A percentile compares a stretch with the other conserved stretches of the same genome.
These are phyloP conservation scores for Porites lobata DNA, from an alignment of 92 coral and sea anemone species.

Conservation along the genomic window DNA sequence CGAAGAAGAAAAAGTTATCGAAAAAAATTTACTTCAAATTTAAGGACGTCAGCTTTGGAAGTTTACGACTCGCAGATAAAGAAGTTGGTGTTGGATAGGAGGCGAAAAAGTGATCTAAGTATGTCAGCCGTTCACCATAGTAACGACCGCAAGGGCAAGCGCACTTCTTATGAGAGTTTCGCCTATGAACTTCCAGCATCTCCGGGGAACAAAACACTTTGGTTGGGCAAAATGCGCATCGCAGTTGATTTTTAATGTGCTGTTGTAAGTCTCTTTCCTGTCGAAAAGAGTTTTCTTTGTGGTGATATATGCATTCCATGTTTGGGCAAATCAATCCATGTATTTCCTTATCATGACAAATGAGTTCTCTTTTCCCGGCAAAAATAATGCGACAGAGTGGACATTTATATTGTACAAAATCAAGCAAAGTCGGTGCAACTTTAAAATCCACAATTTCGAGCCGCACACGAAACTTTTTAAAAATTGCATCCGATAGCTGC, in stretches of 20 bases:
- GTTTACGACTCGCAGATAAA: background rate
- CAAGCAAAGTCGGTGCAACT: conserved; percentile 34
- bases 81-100: conserved; percentile 78
- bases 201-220: conserved; percentile 77
- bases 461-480: conserved; percentile 8
- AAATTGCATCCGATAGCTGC: conserved; percentile 24
- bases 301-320: conserved; percentile 58
- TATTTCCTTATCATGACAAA: conserved; percentile 57
- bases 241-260: conserved; percentile 70
- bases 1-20: too few species aligned
- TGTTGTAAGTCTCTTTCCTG: conserved; percentile 62
- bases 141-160: conserved; percentile 85
- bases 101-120: conserved; percentile 87
- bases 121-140: conserved; percentile 76
- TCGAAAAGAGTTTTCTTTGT: conserved; percentile 72
- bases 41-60: background rate
- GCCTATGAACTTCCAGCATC: conserved; percentile 73
- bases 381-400: conserved; percentile 69
- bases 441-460: conserved; percentile 23
- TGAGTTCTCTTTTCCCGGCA: conserved; percentile 56
- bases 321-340: conserved; percentile 84
- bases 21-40: background rate
- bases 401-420: conserved; percentile 73
- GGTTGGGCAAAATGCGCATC: conserved; percentile 86
- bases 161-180: conserved; percentile 85